These are phyloP conservation scores for Subacronicta megacephala DNA, from an alignment of 2,888 invertebrate species.

Conservation along the genomic window DNA sequence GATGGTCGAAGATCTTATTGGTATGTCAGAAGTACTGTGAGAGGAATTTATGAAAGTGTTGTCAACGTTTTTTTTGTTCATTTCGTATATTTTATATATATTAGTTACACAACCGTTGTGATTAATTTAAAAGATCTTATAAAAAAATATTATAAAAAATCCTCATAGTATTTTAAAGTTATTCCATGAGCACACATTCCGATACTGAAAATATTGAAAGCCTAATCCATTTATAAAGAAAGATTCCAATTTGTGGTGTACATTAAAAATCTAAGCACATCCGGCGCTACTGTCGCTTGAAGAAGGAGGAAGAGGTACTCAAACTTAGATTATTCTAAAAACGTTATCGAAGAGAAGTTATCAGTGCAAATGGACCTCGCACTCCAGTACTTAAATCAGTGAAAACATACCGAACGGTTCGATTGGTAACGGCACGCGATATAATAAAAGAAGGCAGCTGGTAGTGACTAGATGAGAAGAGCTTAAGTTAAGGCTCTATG, in stretches of 20 bases:
- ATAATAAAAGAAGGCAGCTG: not conserved
- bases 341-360: constrained; percentile 45
- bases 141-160: too few species aligned
- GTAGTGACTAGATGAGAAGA: not conserved
- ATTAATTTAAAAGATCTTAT: too few species aligned
- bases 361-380: constrained; percentile 55
- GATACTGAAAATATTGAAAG: not conserved
- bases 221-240: not conserved
- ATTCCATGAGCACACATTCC: not conserved
- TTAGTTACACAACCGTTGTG: too few species aligned
- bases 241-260: not conserved
- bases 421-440: not conserved
- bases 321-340: constrained; percentile 50
- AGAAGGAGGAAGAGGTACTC: constrained; percentile 26
- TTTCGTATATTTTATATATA: too few species aligned
- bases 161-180: not conserved
- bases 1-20: too few species aligned
- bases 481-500: too few species aligned
- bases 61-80: too few species aligned
- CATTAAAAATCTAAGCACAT: constrained; percentile 15
- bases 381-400: constrained; percentile 46
- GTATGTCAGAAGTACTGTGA: too few species aligned
- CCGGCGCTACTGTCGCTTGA: constrained; percentile 11
- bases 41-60: too few species aligned
- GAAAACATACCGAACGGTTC: constrained; percentile 31